Evolutionary conservation across 1,140 invertebrate genomes (phyloP).

Genomic region (Gonioctena quinquepunctata): DNA sequence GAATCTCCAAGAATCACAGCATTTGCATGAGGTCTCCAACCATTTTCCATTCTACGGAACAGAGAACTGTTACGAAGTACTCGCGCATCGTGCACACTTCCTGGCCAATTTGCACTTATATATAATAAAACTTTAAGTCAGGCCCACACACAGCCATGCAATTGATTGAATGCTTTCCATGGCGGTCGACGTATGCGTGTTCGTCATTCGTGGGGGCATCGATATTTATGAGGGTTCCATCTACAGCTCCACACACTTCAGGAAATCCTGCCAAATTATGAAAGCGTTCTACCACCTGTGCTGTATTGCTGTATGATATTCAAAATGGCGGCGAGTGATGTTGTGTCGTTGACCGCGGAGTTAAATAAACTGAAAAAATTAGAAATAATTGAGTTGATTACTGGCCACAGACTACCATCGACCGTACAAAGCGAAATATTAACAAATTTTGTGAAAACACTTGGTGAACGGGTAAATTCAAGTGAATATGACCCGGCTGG

Average conservation of each 20-base stretch:
- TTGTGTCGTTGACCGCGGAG: no score
- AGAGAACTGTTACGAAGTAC: not conserved
- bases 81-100: slow-evolving; percentile 11
- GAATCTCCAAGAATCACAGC: slow-evolving; percentile 8
- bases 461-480: no score
- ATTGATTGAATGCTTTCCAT: slow-evolving; percentile 11
- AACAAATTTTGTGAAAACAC: no score
- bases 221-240: slow-evolving; percentile 22
- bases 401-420: no score
- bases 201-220: slow-evolving; percentile 15
- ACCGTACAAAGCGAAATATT: no score
- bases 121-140: slow-evolving; percentile 8
- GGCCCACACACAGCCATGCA: not conserved
- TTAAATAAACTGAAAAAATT: no score
- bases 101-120: slow-evolving; percentile 12
- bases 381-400: no score
- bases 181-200: slow-evolving; percentile 10
- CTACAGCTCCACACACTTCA: slow-evolving; percentile 10
- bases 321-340: no score
- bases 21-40: slow-evolving; percentile 11
- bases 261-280: slow-evolving; percentile 6
- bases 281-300: not conserved
- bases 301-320: not conserved
- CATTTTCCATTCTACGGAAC: slow-evolving; percentile 6
- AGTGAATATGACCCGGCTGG: no score